A percentile compares a stretch with the other conserved stretches of the same genome.
Evolutionary conservation across 1,140 invertebrate species (phyloP).

Genomic region (Penaeus chinensis): DNA sequence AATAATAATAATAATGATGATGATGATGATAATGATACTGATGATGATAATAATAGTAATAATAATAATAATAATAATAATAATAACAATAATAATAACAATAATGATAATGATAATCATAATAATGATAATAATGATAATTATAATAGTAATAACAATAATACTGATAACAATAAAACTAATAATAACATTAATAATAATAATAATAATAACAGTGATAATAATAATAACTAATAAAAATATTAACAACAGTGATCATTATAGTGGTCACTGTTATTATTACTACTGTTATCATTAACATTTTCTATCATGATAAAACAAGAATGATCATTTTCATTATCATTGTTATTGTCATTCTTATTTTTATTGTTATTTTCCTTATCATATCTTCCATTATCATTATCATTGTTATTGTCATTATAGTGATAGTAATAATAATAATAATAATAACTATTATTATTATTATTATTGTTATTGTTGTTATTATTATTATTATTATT

Average conservation of each 20-base stretch:
- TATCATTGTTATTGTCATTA: background rate
- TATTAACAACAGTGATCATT: no score
- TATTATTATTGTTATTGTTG: no score
- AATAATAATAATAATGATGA: slow-evolving; percentile 1
- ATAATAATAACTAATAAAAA: slow-evolving; percentile 21
- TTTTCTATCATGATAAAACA: background rate
- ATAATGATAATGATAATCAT: slow-evolving; percentile 17
- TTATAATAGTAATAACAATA: background rate
- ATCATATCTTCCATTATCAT: background rate
- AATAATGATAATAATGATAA: slow-evolving; percentile 13
- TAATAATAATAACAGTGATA: slow-evolving; percentile 2
- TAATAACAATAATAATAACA: background rate
- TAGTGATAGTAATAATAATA: no score
- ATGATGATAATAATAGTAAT: background rate
- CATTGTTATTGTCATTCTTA: background rate
- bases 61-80: slow-evolving; percentile 26
- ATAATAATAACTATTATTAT: no score
- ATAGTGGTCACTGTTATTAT: no score
- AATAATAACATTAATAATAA: background rate
- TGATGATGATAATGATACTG: background rate
- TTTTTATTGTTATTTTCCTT: background rate
- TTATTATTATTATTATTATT: no score
- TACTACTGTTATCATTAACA: no score
- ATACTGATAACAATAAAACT: slow-evolving; percentile 9
- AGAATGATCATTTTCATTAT: background rate